Base-by-base conservation (phyloP, 2,797 vertebrate species). In the Urophycis tenuis region DNA sequence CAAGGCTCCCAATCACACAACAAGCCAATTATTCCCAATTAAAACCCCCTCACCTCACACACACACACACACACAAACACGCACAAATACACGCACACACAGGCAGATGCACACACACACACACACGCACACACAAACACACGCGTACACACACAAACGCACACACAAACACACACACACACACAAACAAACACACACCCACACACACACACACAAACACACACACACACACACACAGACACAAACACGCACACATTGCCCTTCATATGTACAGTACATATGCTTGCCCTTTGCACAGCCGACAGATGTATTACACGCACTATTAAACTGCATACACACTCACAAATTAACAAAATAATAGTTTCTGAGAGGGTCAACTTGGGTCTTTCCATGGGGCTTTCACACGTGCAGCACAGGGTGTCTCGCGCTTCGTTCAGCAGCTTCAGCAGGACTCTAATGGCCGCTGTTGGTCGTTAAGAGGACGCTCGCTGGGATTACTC, bases 21-120 rank as follows among this genome's bases (percentile, higher is more conserved):
- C 25, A 29, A 45, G 39, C 30, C 73, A 74, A 74, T 73, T 29
- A 39, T 35, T 73, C 9, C 22, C 34, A 34, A 72, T 72, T 72
- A 72, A 72, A n/a, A 34, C 33, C 19, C 15, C 32, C 22, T 6
- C 12, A 11, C 33, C 70, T 36, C 71, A 22, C 71, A 12, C 71
- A 72, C 71, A 72, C 71, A 5, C 30, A 12, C 67, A 70, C 67
- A 72, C 71, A 5, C 30, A 12, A 29, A 70, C 67, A 70, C 25
- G 25, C 67, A 70, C 67, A 30, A 1, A 70, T 30, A 70, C 29
- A 70, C 11, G 31, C 29, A 70, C 29, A 70, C 69, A 71, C 69
- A 71, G 6, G 11, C 33, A 8, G n/a, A n/a, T n/a, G n/a, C 29
- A 31, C 29, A 70, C 29, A 14, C 67, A 30, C 64, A 69, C 30